Percentiles rank a stretch among this genome's conserved stretches.
These are phyloP conservation scores for Alouatta palliata DNA, from an alignment of 2,113 vertebrate genomes.

Conservation along the genomic window DNA sequence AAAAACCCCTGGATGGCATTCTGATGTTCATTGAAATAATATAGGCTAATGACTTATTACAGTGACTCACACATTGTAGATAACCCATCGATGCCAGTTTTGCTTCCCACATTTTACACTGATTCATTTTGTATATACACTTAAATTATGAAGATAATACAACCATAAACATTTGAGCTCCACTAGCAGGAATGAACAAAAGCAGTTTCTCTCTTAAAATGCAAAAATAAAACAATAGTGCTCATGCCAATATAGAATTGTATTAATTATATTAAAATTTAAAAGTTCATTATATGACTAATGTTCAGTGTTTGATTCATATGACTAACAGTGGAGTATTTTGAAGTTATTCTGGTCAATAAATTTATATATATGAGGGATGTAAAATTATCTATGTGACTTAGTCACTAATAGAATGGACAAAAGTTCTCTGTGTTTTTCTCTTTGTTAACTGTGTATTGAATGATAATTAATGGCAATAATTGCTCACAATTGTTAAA, in stretches of 20 bases:
- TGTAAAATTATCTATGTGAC: neutral
- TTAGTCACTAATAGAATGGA: neutral
- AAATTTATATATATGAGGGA: neutral
- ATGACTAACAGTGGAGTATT: neutral
- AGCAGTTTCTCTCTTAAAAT: neutral
- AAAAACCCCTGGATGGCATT: neutral
- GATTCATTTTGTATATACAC: neutral
- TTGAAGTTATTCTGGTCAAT: neutral
- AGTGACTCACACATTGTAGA: neutral
- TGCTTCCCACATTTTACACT: neutral
- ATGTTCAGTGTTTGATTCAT: neutral
- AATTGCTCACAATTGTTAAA: slow-evolving; percentile 32
- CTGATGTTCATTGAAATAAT: neutral
- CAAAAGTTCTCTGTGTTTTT: neutral
- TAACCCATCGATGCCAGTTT: neutral
- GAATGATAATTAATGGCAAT: slow-evolving; percentile 3
- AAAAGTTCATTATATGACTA: neutral
- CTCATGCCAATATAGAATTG: neutral
- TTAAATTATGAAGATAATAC: neutral
- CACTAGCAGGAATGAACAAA: neutral
- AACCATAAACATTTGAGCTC: neutral
- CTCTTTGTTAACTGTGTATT: neutral
- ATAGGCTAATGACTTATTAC: neutral
- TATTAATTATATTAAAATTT: neutral
- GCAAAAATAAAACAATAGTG: neutral